Conservation (phyloP, 2,888 invertebrate genomes). For the Kryphioiulus occultus region DNA sequence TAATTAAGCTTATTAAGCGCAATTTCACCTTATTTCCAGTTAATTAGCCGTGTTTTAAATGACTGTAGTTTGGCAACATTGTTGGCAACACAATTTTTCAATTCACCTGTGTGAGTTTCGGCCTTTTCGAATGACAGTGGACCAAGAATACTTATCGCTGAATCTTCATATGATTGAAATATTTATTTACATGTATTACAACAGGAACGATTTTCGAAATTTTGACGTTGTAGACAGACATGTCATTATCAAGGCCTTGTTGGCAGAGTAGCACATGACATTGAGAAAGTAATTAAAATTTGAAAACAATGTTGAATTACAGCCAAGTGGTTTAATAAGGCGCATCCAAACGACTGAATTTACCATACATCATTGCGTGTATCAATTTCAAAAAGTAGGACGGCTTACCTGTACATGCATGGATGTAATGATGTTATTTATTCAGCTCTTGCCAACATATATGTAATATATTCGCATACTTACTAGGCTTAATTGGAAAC, state of each 20-base stretch:
- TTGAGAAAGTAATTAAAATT: not conserved
- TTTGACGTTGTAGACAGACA: not conserved
- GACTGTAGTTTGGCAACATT: not conserved
- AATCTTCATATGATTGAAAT: too few relatives aligned
- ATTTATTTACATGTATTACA: too few relatives aligned
- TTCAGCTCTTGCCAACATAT: not conserved
- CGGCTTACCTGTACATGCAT: not conserved
- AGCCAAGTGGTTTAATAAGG: constrained; percentile 7
- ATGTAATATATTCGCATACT: too few relatives aligned
- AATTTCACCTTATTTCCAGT: not conserved
- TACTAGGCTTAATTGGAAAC: not conserved
- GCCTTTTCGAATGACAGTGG: too few relatives aligned
- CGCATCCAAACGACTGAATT: not conserved
- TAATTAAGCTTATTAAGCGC: not conserved
- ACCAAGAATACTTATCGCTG: too few relatives aligned
- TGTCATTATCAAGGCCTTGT: not conserved
- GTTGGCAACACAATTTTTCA: too few relatives aligned
- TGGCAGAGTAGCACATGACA: not conserved
- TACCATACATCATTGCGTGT: not conserved
- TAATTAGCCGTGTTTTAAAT: not conserved
- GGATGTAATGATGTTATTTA: not conserved
- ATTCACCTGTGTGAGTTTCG: too few relatives aligned
- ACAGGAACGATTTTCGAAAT: not conserved
- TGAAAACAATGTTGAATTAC: not conserved
- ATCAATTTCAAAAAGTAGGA: not conserved